A percentile compares a stretch with the other conserved stretches of the same genome.
Evolutionary conservation across 1,140 invertebrate species (phyloP).

Genomic region (Diploscapter pachys): DNA sequence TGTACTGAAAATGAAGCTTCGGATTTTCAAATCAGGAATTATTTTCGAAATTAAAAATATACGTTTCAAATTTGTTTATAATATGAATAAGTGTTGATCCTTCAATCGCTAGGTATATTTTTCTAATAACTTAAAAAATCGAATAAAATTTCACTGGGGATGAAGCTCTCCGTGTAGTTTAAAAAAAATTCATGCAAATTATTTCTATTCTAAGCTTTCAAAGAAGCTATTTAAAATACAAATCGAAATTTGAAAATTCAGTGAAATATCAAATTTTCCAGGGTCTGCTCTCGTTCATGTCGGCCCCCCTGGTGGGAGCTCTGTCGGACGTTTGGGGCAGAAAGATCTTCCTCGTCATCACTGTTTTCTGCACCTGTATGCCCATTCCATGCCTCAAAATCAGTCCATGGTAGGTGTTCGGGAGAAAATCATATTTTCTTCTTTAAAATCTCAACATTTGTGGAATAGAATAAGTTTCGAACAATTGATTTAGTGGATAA

Average conservation of each 20-base stretch:
- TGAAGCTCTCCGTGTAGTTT: too few relatives aligned
- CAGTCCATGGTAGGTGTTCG: conserved; percentile 78
- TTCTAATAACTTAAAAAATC: too few relatives aligned
- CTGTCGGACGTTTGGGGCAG: conserved; percentile 95
- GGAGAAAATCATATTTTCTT: neutral
- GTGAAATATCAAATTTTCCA: conserved; percentile 59
- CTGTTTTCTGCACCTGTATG: conserved; percentile 97
- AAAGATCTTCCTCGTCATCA: conserved; percentile 94
- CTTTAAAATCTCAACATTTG: too few relatives aligned
- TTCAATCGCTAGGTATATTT: too few relatives aligned
- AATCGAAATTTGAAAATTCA: too few relatives aligned
- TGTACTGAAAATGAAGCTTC: neutral
- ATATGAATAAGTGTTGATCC: too few relatives aligned
- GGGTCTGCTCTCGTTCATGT: conserved; percentile 92
- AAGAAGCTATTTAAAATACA: too few relatives aligned
- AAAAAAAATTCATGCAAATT: too few relatives aligned
- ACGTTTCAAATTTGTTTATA: too few relatives aligned
- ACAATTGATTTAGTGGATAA: conserved; percentile 11
- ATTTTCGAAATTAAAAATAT: conserved; percentile 1
- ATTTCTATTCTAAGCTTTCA: too few relatives aligned
- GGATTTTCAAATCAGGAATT: neutral
- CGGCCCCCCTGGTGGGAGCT: conserved; percentile 91
- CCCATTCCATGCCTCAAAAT: conserved; percentile 98
- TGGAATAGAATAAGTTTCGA: too few relatives aligned
- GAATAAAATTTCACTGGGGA: too few relatives aligned